These are phyloP conservation scores for Neuroterus valhalla DNA, from an alignment of 1,140 invertebrate species.

Conservation along the genomic window DNA sequence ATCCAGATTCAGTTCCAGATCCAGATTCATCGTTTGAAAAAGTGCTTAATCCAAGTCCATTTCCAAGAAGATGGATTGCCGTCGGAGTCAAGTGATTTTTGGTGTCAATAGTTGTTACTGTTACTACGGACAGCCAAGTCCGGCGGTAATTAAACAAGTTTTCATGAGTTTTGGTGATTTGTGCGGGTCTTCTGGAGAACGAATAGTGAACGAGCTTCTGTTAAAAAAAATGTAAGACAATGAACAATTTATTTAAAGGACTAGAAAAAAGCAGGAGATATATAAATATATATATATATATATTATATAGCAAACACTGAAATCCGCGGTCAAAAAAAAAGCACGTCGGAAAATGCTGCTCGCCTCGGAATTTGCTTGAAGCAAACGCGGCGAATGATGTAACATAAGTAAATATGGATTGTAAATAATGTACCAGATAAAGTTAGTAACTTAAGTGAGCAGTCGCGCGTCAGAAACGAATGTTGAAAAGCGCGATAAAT, in stretches of 20 bases:
- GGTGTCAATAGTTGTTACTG: no score
- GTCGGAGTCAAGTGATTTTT: no score
- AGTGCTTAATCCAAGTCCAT: no score
- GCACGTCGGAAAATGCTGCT: slow-evolving; percentile 61
- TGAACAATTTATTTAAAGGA: slow-evolving; percentile 40
- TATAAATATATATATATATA: slow-evolving; percentile 45
- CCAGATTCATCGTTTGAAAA: no score
- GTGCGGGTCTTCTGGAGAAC: not conserved
- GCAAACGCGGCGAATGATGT: slow-evolving; percentile 71
- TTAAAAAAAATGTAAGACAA: slow-evolving; percentile 6
- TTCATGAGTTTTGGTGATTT: no score
- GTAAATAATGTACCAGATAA: slow-evolving; percentile 75
- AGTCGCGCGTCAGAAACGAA: not conserved
- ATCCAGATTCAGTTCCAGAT: no score
- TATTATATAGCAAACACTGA: slow-evolving; percentile 51
- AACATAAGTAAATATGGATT: slow-evolving; percentile 76
- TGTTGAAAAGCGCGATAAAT: not conserved
- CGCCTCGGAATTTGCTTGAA: slow-evolving; percentile 65
- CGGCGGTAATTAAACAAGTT: no score
- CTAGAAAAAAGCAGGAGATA: slow-evolving; percentile 45
- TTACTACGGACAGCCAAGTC: no score
- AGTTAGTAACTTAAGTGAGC: slow-evolving; percentile 67
- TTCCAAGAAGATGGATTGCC: no score
- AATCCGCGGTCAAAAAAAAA: slow-evolving; percentile 49
- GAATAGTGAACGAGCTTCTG: not conserved